Base-by-base conservation (phyloP, 2,113 vertebrate genomes). In the Formicarius rufipectus region DNA sequence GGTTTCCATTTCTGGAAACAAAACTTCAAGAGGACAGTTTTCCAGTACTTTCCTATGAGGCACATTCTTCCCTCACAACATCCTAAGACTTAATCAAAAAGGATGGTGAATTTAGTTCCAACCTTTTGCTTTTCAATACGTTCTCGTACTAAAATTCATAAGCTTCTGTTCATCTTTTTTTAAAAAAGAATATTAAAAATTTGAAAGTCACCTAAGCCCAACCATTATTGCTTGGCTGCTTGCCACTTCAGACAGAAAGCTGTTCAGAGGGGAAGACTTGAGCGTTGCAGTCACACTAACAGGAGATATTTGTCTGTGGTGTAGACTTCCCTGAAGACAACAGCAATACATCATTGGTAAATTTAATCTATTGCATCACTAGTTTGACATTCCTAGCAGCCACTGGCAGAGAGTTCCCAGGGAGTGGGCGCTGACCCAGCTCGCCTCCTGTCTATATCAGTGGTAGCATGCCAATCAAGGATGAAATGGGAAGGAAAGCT, bases 351-450 rank as follows among this genome's bases (percentile, higher is more conserved):
- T 84, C 92, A 81, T 1, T 50, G 59, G 27, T 63, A 67, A 84
- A 81, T 64, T 76, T 47, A 76, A 90, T 84, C 75, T 39, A 21
- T 50, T 63, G 64, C 68, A 85, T 76, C 39, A n/a, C 37, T 28
- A 47, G 30, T 52, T 80, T 83, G 20, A 76, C 56, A 71, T 47
- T 78, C 31, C 31, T 33, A 84, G 69, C 86, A 91, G 39, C 19
- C 68, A 71, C 23, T 30, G 68, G 71, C 68, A 86, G 21, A 75
- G 53, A 60, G 24, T 25, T 88, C 67, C 94, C 56, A 90, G 71
- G 74, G 66, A 66, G 74, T 83, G 8, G 0, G 40, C 0, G 0
- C 31, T 87, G 49, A 55, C 25, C 25, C 45, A 67, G 0, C 19
- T 78, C 9, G 2, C 60, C 52, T 82, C 45, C 69, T 66, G 28